Evolutionary conservation across 2,888 invertebrate genomes (phyloP), one percentile per base, ranked within the genome.

Genomic region (Orthosia gracilis): DNA sequence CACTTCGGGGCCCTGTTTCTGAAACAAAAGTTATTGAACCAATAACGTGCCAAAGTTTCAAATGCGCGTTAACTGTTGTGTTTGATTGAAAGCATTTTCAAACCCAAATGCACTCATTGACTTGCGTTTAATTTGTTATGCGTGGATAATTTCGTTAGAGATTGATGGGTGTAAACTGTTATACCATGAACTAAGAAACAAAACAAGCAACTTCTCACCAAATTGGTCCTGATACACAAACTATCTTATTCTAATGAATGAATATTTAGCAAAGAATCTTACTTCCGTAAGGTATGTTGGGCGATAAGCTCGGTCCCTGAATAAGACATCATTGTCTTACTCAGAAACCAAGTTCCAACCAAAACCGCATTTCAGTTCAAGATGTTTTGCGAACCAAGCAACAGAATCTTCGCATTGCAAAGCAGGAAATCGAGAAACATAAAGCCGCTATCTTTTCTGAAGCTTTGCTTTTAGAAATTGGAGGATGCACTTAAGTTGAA

Each of bases 311-410:
- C 31, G 57, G 21, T 15, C 49, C 23, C 54, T 81, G 68, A 68
- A 74, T 66, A 79, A 74, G 71, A 85, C 75, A 75, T 65, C 18
- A 68, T 63, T 80, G 80, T 82, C 77, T 85, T 76, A 59, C 40
- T 74, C 78, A 82, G 80, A 26, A 66, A 76, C 76, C 73, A 73
- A 80, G 72, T 70, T 66, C 66, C 47, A 50, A 66, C 80, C 62
- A 52, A 85, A 85, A 84, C 84, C 85, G 50, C 83, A 85, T 85
- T 85, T 85, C 79, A 74, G 65, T 12, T 57, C 52, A 85, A 82
- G 71, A 82, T 82, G 23, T 77, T 85, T 75, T 77, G 73, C 64
- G 21, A 52, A 73, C 64, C 9, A 50, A 49, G 59, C 68, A 70
- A 69, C 65, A 47, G 63, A 67, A 80, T 80, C 61, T 78, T 31